Base-by-base conservation (phyloP, 2,113 vertebrate species). In the Bucco capensis region DNA sequence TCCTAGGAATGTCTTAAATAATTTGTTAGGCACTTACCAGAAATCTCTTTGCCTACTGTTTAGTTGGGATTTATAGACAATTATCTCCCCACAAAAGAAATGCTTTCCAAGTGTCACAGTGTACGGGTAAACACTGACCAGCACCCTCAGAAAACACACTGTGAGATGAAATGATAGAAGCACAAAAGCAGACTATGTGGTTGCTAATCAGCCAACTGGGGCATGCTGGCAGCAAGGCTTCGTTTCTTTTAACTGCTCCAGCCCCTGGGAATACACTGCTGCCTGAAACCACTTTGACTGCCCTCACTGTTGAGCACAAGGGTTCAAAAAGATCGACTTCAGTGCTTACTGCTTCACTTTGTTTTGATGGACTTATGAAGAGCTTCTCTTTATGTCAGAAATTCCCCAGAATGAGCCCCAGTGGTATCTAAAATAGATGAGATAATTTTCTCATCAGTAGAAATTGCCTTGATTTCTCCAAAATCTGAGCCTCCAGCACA, bases 361-460 rank as follows among this genome's bases (percentile, higher is more conserved):
- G 30, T 94, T 91, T 67, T 81, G 91, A 94, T 89, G 95, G 91
- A 88, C 90, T 89, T 77, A 27, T 2, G 30, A 40, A 44, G 24
- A 74, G 40, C 42, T 67, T 85, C 91, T 83, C 84, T 92, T 94
- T 91, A 74, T 53, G 76, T 58, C 72, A 49, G 53, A 81, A 92
- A 74, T 85, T 73, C 50, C n/a, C 56, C 47, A 69, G 79, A 90
- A 94, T 10, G 21, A 96, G 50, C 38, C 27, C 35, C n/a, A 60
- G 19, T 70, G 46, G 78, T 75, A 73, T 51, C 80, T 92, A 86
- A 90, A 94, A 89, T 74, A 89, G 84, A 90, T 91, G 87, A 94
- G 82, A 66, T 95, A 91, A 96, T 97, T 81, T 97, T 92, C 82
- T 94, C 69, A 77, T 54, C 85, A 66, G 84, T 62, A 88, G 60